A percentile compares a stretch with the other conserved stretches of the same genome.
These are phyloP conservation scores for Lophius piscatorius DNA, from an alignment of 2,113 vertebrate species.

Conservation along the genomic window DNA sequence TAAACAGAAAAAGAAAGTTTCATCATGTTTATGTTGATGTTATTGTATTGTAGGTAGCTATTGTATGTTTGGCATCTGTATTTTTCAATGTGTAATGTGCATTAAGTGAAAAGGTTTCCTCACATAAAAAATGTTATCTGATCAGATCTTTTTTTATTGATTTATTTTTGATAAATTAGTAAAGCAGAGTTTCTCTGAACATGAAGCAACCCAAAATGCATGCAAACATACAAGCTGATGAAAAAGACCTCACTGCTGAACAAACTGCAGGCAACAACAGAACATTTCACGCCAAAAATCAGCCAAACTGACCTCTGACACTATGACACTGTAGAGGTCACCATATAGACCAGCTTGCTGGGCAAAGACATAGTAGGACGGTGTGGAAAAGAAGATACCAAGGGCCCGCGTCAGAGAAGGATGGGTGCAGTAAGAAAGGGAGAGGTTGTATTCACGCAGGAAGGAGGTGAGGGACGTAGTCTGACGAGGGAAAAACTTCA, in stretches of 20 bases:
- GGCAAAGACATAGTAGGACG: constrained; percentile 86
- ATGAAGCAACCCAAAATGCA: neutral
- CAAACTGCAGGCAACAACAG: neutral
- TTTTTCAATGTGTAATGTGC: neutral
- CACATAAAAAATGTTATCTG: too few species aligned
- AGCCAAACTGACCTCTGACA: constrained; percentile 76
- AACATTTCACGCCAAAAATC: constrained; percentile 1
- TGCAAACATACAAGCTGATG: neutral
- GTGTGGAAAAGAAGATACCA: constrained; percentile 86
- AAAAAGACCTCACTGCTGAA: too few species aligned
- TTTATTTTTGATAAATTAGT: too few species aligned
- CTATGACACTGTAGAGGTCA: constrained; percentile 89
- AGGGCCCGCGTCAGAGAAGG: constrained; percentile 85
- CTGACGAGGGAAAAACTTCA: constrained; percentile 87
- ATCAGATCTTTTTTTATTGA: too few species aligned
- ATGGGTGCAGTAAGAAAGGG: constrained; percentile 87
- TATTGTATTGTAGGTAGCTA: too few species aligned
- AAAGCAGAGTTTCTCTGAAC: too few species aligned
- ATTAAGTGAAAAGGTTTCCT: neutral
- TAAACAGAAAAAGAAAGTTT: too few species aligned
- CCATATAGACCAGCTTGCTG: constrained; percentile 88
- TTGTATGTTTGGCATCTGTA: neutral
- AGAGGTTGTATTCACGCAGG: constrained; percentile 90
- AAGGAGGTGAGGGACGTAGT: constrained; percentile 82
- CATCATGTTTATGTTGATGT: neutral